A percentile compares a stretch with the other conserved stretches of the same genome.
These are phyloP conservation scores for Heptranchias perlo DNA, from an alignment of 2,113 vertebrate species.

Conservation along the genomic window DNA sequence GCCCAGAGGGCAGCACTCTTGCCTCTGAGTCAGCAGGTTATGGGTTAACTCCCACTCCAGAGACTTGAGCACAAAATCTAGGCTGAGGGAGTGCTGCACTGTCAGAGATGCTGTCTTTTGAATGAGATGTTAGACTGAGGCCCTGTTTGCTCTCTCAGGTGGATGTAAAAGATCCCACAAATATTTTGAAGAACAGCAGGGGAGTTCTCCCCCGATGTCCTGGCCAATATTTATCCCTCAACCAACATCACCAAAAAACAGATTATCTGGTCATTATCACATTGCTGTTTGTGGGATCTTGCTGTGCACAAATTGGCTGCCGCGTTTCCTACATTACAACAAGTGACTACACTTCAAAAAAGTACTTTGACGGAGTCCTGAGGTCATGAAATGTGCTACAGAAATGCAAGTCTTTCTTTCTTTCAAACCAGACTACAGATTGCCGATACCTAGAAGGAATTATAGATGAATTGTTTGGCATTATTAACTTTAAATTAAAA, in stretches of 20 bases:
- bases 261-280: background rate
- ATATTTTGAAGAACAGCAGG: no score
- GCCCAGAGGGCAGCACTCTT: background rate
- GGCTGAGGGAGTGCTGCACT: background rate
- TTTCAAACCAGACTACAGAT: background rate
- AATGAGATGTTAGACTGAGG: background rate
- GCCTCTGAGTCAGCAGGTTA: background rate
- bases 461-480: background rate
- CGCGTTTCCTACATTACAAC: background rate
- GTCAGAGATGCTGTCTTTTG: background rate
- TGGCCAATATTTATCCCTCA: background rate
- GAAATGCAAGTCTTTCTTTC: background rate
- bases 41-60: background rate
- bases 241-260: background rate
- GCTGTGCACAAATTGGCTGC: background rate
- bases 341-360: background rate
- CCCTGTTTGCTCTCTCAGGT: background rate
- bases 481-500: slow-evolving; percentile 30
- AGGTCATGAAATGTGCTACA: background rate
- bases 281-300: background rate
- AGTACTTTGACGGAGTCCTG: background rate
- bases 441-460: background rate
- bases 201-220: no score
- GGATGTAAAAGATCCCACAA: no score
- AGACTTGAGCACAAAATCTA: background rate